Conservation (phyloP, 2,888 invertebrate genomes). For the Esperia sulphurella region DNA sequence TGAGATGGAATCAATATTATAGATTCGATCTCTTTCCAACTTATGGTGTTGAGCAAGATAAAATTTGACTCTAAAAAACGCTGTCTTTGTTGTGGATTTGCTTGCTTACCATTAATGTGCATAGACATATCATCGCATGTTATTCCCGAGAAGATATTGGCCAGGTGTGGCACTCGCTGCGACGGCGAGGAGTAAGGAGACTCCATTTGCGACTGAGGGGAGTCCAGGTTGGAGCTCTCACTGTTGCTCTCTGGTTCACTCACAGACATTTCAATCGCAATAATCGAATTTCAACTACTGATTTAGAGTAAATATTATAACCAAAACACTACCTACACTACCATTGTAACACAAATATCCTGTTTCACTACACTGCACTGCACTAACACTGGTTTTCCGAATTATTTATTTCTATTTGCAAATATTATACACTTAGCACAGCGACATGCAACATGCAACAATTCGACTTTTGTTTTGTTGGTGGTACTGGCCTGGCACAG, state of each 20-base stretch:
- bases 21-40: too few species aligned
- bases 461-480: too few species aligned
- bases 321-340: neutral
- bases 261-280: slow-evolving; percentile 11
- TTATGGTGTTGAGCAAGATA: too few species aligned
- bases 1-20: too few species aligned
- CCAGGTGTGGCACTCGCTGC: slow-evolving; percentile 17
- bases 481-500: too few species aligned
- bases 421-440: neutral
- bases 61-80: neutral
- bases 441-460: neutral
- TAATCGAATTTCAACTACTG: too few species aligned
- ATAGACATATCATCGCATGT: slow-evolving; percentile 12
- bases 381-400: neutral
- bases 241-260: slow-evolving; percentile 12
- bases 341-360: neutral
- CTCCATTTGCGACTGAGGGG: slow-evolving; percentile 6
- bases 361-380: neutral
- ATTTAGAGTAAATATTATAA: neutral
- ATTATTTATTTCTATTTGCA: neutral
- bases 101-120: slow-evolving; percentile 4
- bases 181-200: slow-evolving; percentile 19
- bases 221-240: slow-evolving; percentile 7
- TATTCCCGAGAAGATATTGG: slow-evolving; percentile 9
- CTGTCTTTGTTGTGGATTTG: neutral